These are phyloP conservation scores for Drosophila meridionalis DNA, from an alignment of 2,888 invertebrate species.

Conservation along the genomic window DNA sequence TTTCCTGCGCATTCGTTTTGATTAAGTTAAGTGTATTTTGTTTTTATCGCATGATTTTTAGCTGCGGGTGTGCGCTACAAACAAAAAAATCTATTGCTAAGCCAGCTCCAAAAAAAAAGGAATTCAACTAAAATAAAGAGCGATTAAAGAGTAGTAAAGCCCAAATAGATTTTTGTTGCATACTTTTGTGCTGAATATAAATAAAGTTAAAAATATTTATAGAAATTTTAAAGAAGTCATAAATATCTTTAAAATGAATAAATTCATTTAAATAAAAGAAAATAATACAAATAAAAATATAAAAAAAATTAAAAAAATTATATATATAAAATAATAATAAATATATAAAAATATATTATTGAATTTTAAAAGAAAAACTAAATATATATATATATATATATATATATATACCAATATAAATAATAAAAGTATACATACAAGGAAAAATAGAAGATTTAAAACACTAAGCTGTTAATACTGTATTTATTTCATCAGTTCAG, in stretches of 20 bases:
- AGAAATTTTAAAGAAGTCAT: neutral
- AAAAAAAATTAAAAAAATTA: neutral
- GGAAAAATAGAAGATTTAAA: no score
- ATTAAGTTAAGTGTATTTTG: constrained; percentile 25
- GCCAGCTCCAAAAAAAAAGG: neutral
- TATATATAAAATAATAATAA: neutral
- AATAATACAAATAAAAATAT: neutral
- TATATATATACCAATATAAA: no score
- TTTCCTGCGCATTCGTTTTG: constrained; percentile 25
- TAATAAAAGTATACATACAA: no score
- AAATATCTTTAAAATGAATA: neutral
- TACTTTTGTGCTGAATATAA: neutral
- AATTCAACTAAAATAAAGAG: neutral
- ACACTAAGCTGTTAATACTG: no score
- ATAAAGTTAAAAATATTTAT: neutral
- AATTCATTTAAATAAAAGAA: neutral
- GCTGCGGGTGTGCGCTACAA: constrained; percentile 9
- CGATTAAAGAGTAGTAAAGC: neutral
- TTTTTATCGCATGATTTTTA: constrained; percentile 51
- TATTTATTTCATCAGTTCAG: no score
- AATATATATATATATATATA: no score
- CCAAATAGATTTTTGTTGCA: neutral
- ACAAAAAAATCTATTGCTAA: neutral
- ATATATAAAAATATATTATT: no score
- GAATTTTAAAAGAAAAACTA: no score